Base-by-base conservation (phyloP, 1,140 invertebrate genomes). In the Drosophila serrata region DNA sequence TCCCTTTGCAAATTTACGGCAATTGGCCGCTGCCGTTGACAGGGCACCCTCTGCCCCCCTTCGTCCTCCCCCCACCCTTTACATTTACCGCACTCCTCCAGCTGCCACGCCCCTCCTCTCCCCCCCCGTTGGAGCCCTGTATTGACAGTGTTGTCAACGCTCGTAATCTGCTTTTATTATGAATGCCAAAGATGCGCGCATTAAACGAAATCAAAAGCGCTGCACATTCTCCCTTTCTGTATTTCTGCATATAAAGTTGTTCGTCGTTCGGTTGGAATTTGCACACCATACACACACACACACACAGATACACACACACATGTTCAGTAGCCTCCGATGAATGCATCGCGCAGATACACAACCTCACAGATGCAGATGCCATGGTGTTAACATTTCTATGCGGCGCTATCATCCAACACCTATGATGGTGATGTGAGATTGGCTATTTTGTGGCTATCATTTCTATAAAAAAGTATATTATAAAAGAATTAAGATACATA, bases 151-250 rank as follows among this genome's bases (percentile, higher is more conserved):
- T 68, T 88, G 84, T 88, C 84, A 90, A 75, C 84, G 67, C 68
- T 70, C 78, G 78, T 88, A 88, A 90, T 82, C 81, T 88, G 85
- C 64, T 75, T 84, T 87, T 87, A 80, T 87, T 90, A 87, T 77
- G 82, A 59, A 69, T 49, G 75, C 53, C 37, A 53, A 55, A 79
- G 76, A 79, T 78, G 75, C 75, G 75, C 56, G 64, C 57, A 60
- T 62, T 69, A 78, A 79, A 77, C 82, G 81, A 88, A 81, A 90
- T 81, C 85, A 88, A 84, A 84, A 84, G 84, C 67, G 64, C 45
- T 78, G 51, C 43, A 69, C 46, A 75, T 58, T 58, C 64, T 39
- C 64, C 67, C 49, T 55, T 65, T 78, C 62, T 51, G 58, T 70
- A 49, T 61, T 74, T 78, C 62, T 51, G 58, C 69, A 55, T 79